Conservation (phyloP, 2,888 invertebrate genomes). For the Sarcophaga caerulescens region DNA sequence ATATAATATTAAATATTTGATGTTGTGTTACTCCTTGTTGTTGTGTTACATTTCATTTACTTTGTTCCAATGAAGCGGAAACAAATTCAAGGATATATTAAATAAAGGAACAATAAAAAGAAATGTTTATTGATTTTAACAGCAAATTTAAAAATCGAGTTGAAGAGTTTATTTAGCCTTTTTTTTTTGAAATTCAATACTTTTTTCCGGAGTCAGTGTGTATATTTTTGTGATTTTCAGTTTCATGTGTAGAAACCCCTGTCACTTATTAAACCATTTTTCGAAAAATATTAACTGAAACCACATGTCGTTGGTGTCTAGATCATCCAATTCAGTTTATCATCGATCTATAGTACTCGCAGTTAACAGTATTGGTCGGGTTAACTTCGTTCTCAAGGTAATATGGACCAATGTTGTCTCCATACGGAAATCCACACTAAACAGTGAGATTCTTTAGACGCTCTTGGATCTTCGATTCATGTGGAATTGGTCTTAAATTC, state of each 20-base stretch:
- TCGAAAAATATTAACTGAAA: background rate
- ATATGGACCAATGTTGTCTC: too few species aligned
- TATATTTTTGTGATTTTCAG: background rate
- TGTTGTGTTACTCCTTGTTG: background rate
- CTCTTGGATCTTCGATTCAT: too few species aligned
- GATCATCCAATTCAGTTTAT: too few species aligned
- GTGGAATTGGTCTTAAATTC: too few species aligned
- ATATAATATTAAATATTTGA: background rate
- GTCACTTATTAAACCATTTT: background rate
- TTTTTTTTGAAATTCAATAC: background rate
- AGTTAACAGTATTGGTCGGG: too few species aligned
- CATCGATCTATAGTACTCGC: too few species aligned
- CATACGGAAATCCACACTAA: background rate
- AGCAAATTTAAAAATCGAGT: slow-evolving; percentile 7
- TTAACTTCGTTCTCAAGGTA: too few species aligned
- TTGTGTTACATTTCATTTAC: slow-evolving; percentile 12
- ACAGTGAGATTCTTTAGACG: too few species aligned
- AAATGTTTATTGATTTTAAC: slow-evolving; percentile 30
- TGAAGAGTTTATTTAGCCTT: background rate
- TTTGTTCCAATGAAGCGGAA: slow-evolving; percentile 17
- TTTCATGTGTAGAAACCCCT: background rate
- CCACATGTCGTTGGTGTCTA: too few species aligned
- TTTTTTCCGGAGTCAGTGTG: background rate
- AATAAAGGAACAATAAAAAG: background rate
- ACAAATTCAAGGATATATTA: slow-evolving; percentile 13